Evolutionary conservation across 2,888 invertebrate genomes (phyloP).

Genomic region (Polylopha cassiicola): DNA sequence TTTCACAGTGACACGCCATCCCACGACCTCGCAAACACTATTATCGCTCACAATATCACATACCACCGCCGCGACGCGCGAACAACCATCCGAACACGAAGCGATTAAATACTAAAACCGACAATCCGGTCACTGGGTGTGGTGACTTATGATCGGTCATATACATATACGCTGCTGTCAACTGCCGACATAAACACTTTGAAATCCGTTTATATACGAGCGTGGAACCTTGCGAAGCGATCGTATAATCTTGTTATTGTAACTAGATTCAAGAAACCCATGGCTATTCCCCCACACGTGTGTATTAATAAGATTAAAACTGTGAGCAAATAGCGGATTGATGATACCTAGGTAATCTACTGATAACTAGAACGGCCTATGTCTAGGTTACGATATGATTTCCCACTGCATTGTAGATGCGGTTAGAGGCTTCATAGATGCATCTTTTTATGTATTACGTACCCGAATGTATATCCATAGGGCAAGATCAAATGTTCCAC

Average conservation of each 20-base stretch:
- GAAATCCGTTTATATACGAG: conserved; percentile 79
- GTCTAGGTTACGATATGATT: conserved; percentile 78
- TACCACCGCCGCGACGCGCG: conserved; percentile 65
- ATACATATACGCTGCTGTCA: conserved; percentile 81
- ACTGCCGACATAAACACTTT: conserved; percentile 79
- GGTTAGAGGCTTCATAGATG: conserved; percentile 42
- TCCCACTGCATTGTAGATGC: conserved; percentile 46
- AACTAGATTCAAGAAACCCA: conserved; percentile 88
- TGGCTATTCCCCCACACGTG: conserved; percentile 79
- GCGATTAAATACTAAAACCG: conserved; percentile 73
- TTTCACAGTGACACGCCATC: conserved; percentile 51
- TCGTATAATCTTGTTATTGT: conserved; percentile 85
- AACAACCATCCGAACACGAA: conserved; percentile 72
- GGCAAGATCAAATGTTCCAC: conserved; percentile 76
- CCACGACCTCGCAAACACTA: conserved; percentile 37
- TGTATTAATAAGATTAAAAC: conserved; percentile 82
- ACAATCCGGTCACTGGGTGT: conserved; percentile 80
- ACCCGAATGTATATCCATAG: conserved; percentile 79
- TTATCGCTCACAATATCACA: conserved; percentile 52
- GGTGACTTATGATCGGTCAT: conserved; percentile 80
- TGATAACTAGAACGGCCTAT: conserved; percentile 80
- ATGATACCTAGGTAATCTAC: conserved; percentile 77
- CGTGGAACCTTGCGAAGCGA: conserved; percentile 76
- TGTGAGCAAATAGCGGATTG: conserved; percentile 78
- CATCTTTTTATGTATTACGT: conserved; percentile 66